Evolutionary conservation across 2,888 invertebrate genomes (phyloP).

Genomic region (Myopa tessellatipennis): DNA sequence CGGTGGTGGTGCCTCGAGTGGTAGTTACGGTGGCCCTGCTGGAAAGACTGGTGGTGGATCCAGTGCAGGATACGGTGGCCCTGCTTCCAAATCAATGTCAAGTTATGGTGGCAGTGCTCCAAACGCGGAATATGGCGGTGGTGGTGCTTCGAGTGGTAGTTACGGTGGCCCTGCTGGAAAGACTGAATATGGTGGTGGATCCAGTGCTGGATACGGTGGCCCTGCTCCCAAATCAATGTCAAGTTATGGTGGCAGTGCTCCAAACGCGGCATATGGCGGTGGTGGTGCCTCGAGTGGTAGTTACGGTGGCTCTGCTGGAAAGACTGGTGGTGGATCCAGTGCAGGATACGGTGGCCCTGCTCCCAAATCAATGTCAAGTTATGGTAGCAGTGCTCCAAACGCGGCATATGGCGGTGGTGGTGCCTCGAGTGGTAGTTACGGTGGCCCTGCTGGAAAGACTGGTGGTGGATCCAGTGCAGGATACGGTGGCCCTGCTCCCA

Average conservation of each 20-base stretch:
- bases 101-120: background rate
- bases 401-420: constrained; percentile 26
- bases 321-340: background rate
- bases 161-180: no score
- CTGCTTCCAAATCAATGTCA: background rate
- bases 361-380: constrained; percentile 53
- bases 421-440: background rate
- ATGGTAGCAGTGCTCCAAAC: constrained; percentile 27
- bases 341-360: background rate
- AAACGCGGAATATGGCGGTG: background rate
- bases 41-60: background rate
- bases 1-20: background rate
- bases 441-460: background rate
- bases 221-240: no score
- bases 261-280: no score
- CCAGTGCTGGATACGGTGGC: no score
- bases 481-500: constrained; percentile 13
- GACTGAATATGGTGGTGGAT: no score
- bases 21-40: background rate
- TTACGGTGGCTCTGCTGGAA: background rate
- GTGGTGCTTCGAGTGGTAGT: no score
- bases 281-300: background rate
- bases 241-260: background rate
- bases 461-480: background rate
- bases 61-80: background rate